Conservation (phyloP, 2,888 invertebrate genomes). For the Chorisops tibialis region DNA sequence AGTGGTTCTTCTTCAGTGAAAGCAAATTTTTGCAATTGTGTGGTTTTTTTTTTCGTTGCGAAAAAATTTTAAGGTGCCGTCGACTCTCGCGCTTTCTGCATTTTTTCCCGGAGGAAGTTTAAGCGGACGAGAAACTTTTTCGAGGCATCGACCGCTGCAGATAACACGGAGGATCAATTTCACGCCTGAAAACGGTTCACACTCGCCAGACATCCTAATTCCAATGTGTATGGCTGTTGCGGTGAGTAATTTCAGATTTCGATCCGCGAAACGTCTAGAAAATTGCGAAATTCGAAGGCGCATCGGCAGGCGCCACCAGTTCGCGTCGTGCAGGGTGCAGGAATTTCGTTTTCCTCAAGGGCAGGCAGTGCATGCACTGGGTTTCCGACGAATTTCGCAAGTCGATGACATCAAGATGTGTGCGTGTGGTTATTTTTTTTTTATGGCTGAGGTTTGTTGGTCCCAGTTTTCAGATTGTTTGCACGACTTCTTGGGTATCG, state of each 20-base stretch:
- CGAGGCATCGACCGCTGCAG: no score
- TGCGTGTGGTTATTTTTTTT: not conserved
- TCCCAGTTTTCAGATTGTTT: not conserved
- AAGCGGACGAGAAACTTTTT: no score
- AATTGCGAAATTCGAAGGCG: not conserved
- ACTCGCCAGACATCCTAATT: conserved; percentile 38
- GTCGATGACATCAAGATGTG: not conserved
- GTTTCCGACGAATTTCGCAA: not conserved
- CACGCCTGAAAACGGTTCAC: not conserved
- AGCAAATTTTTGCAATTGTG: no score
- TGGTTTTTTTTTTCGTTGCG: no score
- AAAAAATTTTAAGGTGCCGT: no score
- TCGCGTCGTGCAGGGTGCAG: not conserved
- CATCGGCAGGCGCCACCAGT: not conserved
- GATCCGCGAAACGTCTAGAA: not conserved
- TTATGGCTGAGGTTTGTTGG: not conserved
- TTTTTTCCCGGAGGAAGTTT: no score
- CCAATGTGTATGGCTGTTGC: conserved; percentile 81
- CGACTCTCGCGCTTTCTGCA: no score
- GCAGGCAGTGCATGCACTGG: not conserved
- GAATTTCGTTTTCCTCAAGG: not conserved
- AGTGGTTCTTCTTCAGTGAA: no score
- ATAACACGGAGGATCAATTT: not conserved
- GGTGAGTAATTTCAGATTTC: conserved; percentile 57
- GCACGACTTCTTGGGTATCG: conserved; percentile 9